These are phyloP conservation scores for Strongylocentrotus purpuratus DNA, from an alignment of 35 echinoderm and acorn worm genomes.

Conservation along the genomic window DNA sequence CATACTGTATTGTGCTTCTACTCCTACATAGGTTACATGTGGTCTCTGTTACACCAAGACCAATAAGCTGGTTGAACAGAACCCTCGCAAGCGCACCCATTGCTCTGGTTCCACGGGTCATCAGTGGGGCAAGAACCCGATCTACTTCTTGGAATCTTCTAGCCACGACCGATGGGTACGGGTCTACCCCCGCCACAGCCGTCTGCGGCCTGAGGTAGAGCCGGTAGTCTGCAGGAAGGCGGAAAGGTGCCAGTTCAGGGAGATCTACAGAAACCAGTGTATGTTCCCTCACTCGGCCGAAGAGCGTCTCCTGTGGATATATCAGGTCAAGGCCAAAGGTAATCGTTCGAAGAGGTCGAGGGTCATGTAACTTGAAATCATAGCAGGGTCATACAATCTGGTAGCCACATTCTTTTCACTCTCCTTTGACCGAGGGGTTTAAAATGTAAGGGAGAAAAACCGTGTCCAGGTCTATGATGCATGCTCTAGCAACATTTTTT, in stretches of 20 bases:
- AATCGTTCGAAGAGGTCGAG: background rate
- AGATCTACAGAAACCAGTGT: conserved; percentile 59
- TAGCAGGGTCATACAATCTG: too few relatives aligned
- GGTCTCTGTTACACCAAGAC: conserved; percentile 60
- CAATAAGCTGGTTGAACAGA: conserved; percentile 40
- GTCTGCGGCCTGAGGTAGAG: conserved; percentile 60
- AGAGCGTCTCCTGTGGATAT: conserved; percentile 81
- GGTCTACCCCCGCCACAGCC: conserved; percentile 61
- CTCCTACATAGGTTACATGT: conserved; percentile 43
- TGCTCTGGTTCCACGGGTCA: conserved; percentile 48
- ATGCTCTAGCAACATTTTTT: too few relatives aligned
- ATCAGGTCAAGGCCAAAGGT: conserved; percentile 73
- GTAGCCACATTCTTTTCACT: too few relatives aligned
- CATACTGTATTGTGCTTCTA: background rate
- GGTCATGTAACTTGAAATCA: too few relatives aligned
- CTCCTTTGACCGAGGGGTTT: too few relatives aligned
- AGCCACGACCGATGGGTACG: conserved; percentile 50
- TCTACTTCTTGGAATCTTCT: conserved; percentile 36
- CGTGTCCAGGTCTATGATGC: too few relatives aligned
- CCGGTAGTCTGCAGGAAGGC: conserved; percentile 57
- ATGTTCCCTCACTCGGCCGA: conserved; percentile 79
- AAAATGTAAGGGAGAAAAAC: too few relatives aligned
- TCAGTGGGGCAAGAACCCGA: conserved; percentile 46
- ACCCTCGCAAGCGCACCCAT: conserved; percentile 49
- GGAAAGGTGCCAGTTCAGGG: conserved; percentile 60